A percentile compares a stretch with the other conserved stretches of the same genome.
Conservation (phyloP, 2,797 vertebrate species). For the Pyrocephalus nanus region DNA sequence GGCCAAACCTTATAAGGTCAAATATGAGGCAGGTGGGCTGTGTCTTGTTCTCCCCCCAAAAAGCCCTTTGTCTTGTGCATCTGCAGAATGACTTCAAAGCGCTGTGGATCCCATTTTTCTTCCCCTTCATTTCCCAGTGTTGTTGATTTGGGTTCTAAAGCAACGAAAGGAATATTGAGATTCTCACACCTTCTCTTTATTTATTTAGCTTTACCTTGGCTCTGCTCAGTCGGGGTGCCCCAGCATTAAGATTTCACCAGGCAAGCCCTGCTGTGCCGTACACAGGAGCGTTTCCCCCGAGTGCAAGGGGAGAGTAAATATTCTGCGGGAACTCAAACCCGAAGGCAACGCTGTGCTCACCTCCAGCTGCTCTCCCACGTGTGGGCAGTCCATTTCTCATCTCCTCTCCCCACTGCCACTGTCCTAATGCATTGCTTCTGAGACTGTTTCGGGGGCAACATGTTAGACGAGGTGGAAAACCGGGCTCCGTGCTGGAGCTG, state of each 20-base stretch:
- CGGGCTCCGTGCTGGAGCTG: not conserved
- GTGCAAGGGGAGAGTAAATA: not conserved
- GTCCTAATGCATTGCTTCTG: not conserved
- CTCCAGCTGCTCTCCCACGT: not conserved
- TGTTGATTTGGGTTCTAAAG: not conserved
- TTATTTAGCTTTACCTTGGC: not conserved
- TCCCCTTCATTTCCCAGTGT: not conserved
- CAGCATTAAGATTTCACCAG: not conserved
- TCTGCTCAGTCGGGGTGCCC: not conserved
- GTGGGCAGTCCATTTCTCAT: fast-evolving
- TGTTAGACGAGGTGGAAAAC: not conserved
- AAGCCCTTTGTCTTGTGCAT: not conserved
- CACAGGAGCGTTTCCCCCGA: fast-evolving
- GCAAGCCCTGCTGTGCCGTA: not conserved
- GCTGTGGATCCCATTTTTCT: fast-evolving
- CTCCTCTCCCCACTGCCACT: not conserved
- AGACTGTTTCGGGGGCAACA: not conserved
- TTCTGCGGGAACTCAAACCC: not conserved
- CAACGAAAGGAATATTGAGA: not conserved
- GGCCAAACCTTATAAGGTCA: not conserved
- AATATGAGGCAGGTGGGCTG: not conserved
- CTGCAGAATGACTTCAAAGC: not conserved
- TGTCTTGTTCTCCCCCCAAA: not conserved
- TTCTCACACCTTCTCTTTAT: not conserved
- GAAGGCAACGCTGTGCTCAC: not conserved